Evolutionary conservation across 2,113 vertebrate genomes (phyloP).

Genomic region (Asarcornis scutulata): DNA sequence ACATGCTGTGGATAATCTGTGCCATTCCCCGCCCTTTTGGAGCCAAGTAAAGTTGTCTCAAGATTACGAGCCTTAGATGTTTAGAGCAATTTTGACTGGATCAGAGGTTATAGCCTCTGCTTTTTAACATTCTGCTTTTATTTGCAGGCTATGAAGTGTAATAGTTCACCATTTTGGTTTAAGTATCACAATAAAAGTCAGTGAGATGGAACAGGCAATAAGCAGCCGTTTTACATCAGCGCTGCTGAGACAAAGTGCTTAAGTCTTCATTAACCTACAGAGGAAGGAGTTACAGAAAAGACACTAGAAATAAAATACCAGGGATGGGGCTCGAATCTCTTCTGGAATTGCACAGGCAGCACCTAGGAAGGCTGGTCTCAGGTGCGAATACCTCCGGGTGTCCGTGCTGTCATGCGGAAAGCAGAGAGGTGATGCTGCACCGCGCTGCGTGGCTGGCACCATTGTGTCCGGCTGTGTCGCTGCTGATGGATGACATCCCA

Average conservation of each 20-base stretch:
- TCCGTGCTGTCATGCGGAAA: not conserved
- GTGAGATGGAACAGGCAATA: slow-evolving; percentile 83
- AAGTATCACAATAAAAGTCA: slow-evolving; percentile 86
- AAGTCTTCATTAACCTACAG: slow-evolving; percentile 77
- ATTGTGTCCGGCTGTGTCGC: not conserved
- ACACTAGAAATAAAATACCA: slow-evolving; percentile 37
- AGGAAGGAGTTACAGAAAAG: slow-evolving; percentile 60
- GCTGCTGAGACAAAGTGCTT: slow-evolving; percentile 67
- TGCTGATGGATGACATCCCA: not conserved
- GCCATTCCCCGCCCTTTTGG: slow-evolving; percentile 45
- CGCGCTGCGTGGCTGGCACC: accelerated
- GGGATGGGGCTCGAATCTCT: not conserved
- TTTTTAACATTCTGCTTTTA: slow-evolving; percentile 83
- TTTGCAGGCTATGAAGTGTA: slow-evolving; percentile 85
- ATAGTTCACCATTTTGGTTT: slow-evolving; percentile 86
- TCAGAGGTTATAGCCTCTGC: slow-evolving; percentile 78
- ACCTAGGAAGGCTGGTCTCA: not conserved
- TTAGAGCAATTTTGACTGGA: slow-evolving; percentile 72
- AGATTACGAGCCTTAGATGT: slow-evolving; percentile 73
- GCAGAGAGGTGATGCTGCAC: not conserved
- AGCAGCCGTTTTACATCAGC: slow-evolving; percentile 81
- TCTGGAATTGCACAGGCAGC: not conserved
- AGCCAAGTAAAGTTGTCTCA: slow-evolving; percentile 63
- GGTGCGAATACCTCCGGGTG: accelerated
- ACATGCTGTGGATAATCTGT: slow-evolving; percentile 2